Percentiles rank a stretch among this genome's conserved stretches.
Conservation (phyloP, 2,113 vertebrate genomes). For the Neofelis nebulosa region DNA sequence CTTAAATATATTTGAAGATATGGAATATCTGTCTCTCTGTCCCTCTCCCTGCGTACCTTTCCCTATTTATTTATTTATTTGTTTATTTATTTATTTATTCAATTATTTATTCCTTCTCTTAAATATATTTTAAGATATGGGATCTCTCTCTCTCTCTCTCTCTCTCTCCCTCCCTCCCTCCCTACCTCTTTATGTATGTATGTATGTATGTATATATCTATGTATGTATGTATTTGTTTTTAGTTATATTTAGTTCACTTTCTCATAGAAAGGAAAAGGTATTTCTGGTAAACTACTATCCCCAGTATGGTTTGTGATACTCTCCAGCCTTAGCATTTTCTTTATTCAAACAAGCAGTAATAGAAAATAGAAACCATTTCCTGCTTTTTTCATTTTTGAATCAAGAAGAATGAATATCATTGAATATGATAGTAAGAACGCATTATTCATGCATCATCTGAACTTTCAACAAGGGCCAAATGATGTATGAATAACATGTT, state of each 20-base stretch:
- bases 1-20: not conserved
- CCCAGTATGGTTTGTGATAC: not conserved
- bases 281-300: not conserved
- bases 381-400: not conserved
- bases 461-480: not conserved
- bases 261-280: not conserved
- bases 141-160: not conserved
- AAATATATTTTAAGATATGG: not conserved
- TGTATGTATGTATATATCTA: not conserved
- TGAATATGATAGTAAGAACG: not conserved
- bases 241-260: not conserved
- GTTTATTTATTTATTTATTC: not conserved
- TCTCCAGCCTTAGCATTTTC: not conserved
- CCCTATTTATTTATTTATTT: not conserved
- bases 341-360: not conserved
- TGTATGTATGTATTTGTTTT: not conserved
- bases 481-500: not conserved
- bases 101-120: not conserved
- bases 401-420: not conserved
- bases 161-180: not conserved
- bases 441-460: not conserved
- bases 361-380: not conserved
- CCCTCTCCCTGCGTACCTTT: not conserved
- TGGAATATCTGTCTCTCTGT: not conserved
- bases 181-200: not conserved